These are phyloP conservation scores for Lepidurus packardi DNA, from an alignment of 1,140 invertebrate genomes.

Conservation along the genomic window DNA sequence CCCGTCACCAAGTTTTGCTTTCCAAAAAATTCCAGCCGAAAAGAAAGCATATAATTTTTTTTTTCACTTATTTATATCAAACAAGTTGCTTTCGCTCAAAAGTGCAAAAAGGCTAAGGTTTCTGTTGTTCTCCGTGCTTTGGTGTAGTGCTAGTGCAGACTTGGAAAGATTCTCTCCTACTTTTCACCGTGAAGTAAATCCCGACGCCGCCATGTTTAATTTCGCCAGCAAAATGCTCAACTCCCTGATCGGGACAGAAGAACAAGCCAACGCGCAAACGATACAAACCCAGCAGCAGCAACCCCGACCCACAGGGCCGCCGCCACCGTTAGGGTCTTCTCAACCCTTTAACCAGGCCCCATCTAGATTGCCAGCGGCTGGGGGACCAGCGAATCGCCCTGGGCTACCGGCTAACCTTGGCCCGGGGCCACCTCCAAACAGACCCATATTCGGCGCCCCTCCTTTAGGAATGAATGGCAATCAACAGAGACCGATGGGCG, in stretches of 20 bases:
- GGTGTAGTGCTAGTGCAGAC: constrained; percentile 4
- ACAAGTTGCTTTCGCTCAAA: neutral
- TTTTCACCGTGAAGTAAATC: neutral
- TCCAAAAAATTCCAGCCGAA: neutral
- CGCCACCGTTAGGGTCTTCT: constrained; percentile 35
- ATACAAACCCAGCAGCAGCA: constrained; percentile 27
- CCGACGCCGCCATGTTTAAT: constrained; percentile 43
- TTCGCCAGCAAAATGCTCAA: constrained; percentile 49
- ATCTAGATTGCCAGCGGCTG: neutral
- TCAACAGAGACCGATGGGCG: constrained; percentile 25
- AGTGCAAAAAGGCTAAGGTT: neutral
- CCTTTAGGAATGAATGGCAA: neutral
- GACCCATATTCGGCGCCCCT: constrained; percentile 5
- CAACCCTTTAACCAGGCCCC: constrained; percentile 35
- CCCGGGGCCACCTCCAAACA: constrained; percentile 20
- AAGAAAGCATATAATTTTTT: neutral
- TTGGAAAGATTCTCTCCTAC: neutral
- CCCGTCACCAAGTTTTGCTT: neutral
- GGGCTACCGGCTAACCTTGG: constrained; percentile 27
- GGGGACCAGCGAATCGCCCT: constrained; percentile 26
- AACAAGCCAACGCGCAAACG: constrained; percentile 37
- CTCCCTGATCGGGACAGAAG: constrained; percentile 46
- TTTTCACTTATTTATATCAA: neutral
- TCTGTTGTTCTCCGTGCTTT: neutral
- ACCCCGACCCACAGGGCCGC: constrained; percentile 27